These are phyloP conservation scores for Pitta sordida DNA, from an alignment of 2,113 vertebrate genomes.

Conservation along the genomic window DNA sequence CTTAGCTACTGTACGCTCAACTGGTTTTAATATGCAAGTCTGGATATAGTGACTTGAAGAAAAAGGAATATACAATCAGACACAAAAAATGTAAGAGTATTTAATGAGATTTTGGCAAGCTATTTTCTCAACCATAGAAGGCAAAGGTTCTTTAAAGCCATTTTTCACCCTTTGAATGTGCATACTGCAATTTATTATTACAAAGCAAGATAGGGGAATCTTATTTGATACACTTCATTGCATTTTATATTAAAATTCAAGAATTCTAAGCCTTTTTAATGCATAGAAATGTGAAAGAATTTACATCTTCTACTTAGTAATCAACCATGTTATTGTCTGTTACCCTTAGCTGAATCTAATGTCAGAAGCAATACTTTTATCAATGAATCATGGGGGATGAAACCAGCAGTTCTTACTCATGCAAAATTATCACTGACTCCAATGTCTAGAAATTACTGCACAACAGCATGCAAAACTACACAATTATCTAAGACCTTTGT, in stretches of 20 bases:
- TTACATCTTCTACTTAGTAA: constrained; percentile 74
- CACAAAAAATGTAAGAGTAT: not conserved
- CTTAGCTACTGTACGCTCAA: not conserved
- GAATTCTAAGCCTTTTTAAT: constrained; percentile 72
- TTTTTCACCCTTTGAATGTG: constrained; percentile 55
- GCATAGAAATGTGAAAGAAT: constrained; percentile 75
- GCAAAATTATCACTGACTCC: not conserved
- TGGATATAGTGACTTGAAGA: not conserved
- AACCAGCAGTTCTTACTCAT: not conserved
- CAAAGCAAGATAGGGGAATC: constrained; percentile 61
- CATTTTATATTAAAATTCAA: constrained; percentile 76
- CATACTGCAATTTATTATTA: constrained; percentile 67
- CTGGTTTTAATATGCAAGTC: not conserved
- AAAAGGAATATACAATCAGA: not conserved
- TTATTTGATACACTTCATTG: constrained; percentile 77
- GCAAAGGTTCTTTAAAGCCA: constrained; percentile 35
- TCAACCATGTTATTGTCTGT: constrained; percentile 78
- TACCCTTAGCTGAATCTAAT: constrained; percentile 68
- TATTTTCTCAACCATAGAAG: constrained; percentile 45
- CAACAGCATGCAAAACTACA: not conserved
- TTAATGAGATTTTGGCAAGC: constrained; percentile 36
- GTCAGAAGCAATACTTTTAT: constrained; percentile 73
- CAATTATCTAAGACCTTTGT: not conserved
- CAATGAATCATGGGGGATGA: constrained; percentile 56
- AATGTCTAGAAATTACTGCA: not conserved